A percentile compares a stretch with the other conserved stretches of the same genome.
phyloP scores from a whole-genome alignment of 2,888 invertebrate genomes.

The Luperina nickerlii region DNA sequence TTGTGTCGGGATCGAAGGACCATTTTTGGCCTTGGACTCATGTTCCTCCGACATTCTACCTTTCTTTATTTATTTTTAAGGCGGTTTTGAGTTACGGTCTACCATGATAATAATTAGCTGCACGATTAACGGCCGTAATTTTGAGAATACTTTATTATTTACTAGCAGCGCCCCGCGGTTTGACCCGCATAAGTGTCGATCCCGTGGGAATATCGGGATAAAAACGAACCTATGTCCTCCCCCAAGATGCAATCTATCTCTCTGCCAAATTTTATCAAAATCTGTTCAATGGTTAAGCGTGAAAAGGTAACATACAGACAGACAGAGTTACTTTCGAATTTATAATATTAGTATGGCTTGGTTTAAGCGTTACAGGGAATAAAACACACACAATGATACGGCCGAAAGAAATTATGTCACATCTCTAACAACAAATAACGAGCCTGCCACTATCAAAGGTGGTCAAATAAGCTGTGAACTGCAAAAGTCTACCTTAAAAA shows the following conservation, averaged over 20 bases:
- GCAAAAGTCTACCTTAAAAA: background rate
- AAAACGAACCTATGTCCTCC: too few relatives aligned
- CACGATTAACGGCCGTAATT: background rate
- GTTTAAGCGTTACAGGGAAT: background rate
- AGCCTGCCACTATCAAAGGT: background rate
- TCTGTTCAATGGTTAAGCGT: too few relatives aligned
- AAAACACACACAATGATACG: background rate
- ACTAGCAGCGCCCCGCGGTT: too few relatives aligned
- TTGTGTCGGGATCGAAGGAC: background rate
- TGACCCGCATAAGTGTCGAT: too few relatives aligned
- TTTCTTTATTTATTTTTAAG: slow-evolving; percentile 4
- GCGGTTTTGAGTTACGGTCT: background rate
- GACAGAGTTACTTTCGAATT: too few relatives aligned
- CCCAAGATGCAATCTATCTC: too few relatives aligned
- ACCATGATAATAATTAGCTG: background rate
- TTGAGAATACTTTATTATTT: background rate
- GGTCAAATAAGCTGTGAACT: background rate
- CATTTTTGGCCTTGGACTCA: slow-evolving; percentile 7
- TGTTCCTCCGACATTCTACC: slow-evolving; percentile 4
- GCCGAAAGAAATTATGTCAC: background rate
- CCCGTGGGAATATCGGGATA: too few relatives aligned
- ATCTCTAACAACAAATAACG: background rate
- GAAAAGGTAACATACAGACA: too few relatives aligned
- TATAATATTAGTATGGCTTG: too few relatives aligned
- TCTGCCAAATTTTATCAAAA: too few relatives aligned